phyloP scores from a whole-genome alignment of 2,797 vertebrate genomes.

The Psittacula derbiana region DNA sequence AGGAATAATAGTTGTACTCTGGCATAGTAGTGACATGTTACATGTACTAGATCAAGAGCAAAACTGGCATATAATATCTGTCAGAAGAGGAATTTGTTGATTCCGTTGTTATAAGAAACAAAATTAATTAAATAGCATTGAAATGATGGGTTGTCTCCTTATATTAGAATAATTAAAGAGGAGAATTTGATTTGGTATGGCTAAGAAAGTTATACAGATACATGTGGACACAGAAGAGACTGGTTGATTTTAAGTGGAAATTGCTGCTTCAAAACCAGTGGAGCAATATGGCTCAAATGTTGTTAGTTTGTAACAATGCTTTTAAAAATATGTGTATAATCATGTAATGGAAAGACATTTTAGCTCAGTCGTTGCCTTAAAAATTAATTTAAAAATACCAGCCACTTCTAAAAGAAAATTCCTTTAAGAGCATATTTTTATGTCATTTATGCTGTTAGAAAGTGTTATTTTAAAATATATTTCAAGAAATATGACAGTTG shows the following conservation, averaged over 20 bases:
- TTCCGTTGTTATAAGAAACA: background rate
- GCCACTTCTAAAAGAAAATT: constrained; percentile 22
- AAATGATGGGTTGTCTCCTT: background rate
- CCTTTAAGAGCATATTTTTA: constrained; percentile 2
- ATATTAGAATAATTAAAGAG: background rate
- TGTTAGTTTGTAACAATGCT: background rate
- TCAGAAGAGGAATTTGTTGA: background rate
- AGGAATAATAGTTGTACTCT: background rate
- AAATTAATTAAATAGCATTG: background rate
- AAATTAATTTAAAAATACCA: constrained; percentile 20
- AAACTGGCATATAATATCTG: background rate
- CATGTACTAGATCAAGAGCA: background rate
- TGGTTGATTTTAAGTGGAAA: background rate
- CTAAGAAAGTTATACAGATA: background rate
- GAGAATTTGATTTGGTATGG: background rate
- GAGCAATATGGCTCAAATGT: background rate
- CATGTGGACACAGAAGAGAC: background rate
- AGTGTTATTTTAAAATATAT: constrained; percentile 29
- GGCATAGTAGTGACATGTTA: background rate
- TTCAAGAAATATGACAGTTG: background rate
- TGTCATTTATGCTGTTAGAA: constrained; percentile 22
- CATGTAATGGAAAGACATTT: background rate
- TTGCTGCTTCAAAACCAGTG: background rate
- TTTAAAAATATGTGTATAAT: background rate
- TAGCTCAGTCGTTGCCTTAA: background rate